phyloP scores from a whole-genome alignment of 2,888 invertebrate genomes.

The Ecliptopera silaceata region DNA sequence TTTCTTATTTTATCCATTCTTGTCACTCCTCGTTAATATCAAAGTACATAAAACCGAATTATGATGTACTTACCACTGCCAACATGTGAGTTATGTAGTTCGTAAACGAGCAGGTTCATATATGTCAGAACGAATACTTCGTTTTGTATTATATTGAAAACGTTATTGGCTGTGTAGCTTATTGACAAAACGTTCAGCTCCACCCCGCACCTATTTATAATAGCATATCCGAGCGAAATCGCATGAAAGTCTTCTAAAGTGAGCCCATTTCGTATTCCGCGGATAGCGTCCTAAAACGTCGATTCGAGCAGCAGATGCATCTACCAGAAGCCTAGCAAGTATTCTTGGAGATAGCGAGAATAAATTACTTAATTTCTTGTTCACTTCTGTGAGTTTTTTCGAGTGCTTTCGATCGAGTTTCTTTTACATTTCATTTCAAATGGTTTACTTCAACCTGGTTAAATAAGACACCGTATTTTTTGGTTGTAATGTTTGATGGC shows the following conservation, averaged over 20 bases:
- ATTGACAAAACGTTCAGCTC: not conserved
- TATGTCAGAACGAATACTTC: no score
- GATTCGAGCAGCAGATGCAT: conserved; percentile 27
- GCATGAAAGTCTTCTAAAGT: conserved; percentile 20
- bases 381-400: conserved; percentile 1
- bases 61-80: no score
- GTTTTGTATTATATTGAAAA: no score
- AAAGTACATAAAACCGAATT: no score
- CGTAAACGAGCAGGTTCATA: no score
- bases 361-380: conserved; percentile 13
- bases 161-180: not conserved
- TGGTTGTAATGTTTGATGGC: no score
- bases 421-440: not conserved
- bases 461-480: no score
- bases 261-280: conserved; percentile 31
- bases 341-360: conserved; percentile 18
- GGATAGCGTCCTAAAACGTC: conserved; percentile 27
- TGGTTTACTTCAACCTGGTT: not conserved
- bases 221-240: conserved; percentile 19
- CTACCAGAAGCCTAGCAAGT: conserved; percentile 19
- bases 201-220: conserved; percentile 20
- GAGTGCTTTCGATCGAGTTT: not conserved
- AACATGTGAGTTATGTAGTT: no score
- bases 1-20: no score
- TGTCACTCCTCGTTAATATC: no score